Evolutionary conservation across 2,888 invertebrate species (phyloP), one percentile per base, ranked within the genome.

Genomic region (Xestia c-nigrum): DNA sequence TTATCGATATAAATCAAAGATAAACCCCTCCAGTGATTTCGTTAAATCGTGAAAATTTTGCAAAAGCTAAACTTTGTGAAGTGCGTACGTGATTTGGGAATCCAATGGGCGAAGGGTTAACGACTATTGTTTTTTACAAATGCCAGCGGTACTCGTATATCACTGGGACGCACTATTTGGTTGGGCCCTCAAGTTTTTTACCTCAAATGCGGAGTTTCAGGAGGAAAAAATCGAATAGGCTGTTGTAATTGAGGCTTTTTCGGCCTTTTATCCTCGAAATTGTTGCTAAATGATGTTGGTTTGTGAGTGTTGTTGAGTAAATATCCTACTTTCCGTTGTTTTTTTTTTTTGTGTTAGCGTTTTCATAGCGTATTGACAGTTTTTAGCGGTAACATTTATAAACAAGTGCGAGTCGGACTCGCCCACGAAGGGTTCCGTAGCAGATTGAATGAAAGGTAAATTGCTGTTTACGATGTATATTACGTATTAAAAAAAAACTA

Each of bases 61-160:
- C 88, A 88, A 89, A 88, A 86, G 89, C 90, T 90, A 85, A 91
- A 91, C 91, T 91, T 91, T 91, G 90, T 88, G 87, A 90, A 91
- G 90, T 84, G 89, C 76, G 86, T 78, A 92, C 92, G 92, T 92
- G 92, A 91, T 85, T 67, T 77, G 92, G 89, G 90, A 91, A 83
- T 87, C 79, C 76, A 90, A 81, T 78, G 77, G 78, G 16, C 75
- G 79, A 84, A 88, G 88, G 86, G 91, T 90, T 90, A 92, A 91
- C 88, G 89, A 87, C 90, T 90, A 90, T 90, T 90, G 86, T 87
- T 88, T 88, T 88, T 87, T 87, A 86, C 87, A 81, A 87, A 87
- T 81, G 81, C 81, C 76, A 64, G 70, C 83, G 57, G 80, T 88
- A n/a, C n/a, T n/a, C n/a, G n/a, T n/a, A 84, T 86, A 88, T 87